These are phyloP conservation scores for Poeciliopsis retropinna DNA, from an alignment of 2,113 vertebrate genomes.

Conservation along the genomic window DNA sequence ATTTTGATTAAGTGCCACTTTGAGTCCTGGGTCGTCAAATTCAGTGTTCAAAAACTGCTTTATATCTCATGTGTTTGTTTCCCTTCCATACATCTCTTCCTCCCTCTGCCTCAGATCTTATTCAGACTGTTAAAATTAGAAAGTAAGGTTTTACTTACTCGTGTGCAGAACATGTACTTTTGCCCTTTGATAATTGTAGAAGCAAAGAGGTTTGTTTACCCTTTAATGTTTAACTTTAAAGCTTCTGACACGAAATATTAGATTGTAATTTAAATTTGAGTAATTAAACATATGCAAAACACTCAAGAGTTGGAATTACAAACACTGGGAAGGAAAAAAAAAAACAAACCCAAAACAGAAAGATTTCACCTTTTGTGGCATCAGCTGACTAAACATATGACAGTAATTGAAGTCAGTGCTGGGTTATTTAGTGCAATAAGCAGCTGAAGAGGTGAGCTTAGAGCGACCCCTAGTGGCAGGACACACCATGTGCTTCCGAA, in stretches of 20 bases:
- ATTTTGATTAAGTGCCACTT: no score
- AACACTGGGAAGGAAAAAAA: neutral
- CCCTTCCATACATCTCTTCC: no score
- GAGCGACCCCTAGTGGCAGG: slow-evolving; percentile 48
- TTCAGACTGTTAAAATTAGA: neutral
- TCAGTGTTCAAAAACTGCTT: no score
- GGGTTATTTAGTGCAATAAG: neutral
- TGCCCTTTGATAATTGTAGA: neutral
- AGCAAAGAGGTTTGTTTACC: neutral
- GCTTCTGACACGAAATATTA: neutral
- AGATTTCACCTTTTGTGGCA: neutral
- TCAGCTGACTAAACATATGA: slow-evolving; percentile 22
- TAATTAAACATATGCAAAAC: neutral
- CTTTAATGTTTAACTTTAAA: neutral
- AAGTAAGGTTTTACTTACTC: neutral
- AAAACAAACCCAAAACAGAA: neutral
- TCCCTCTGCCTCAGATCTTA: no score
- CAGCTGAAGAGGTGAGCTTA: slow-evolving; percentile 6
- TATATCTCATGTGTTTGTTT: no score
- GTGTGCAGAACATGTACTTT: neutral
- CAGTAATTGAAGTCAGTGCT: slow-evolving; percentile 16
- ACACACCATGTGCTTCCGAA: neutral
- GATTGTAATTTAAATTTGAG: neutral
- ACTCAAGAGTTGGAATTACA: neutral
- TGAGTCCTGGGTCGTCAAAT: no score